Conservation (phyloP, 2,113 vertebrate genomes). For the Lipotes vexillifer region DNA sequence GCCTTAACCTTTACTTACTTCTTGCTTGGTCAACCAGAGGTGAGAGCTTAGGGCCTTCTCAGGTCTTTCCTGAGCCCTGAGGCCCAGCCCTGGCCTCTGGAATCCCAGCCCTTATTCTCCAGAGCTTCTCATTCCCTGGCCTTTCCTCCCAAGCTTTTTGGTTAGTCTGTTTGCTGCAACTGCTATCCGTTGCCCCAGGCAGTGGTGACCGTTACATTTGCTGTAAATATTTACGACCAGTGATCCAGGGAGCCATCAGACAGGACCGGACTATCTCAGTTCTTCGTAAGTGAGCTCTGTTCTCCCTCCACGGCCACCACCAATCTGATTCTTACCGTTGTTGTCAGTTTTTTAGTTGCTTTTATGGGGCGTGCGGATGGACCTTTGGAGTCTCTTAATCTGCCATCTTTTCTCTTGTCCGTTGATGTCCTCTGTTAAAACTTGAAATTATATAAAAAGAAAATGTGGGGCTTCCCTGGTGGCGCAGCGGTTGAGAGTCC, state of each 20-base stretch:
- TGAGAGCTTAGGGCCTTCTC: background rate
- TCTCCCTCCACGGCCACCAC: background rate
- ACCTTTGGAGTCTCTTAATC: too few relatives aligned
- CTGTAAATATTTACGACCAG: background rate
- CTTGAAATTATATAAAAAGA: background rate
- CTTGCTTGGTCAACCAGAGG: background rate
- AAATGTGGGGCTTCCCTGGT: background rate
- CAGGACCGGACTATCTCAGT: fast-evolving
- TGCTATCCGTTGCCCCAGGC: background rate
- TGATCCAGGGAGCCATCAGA: background rate
- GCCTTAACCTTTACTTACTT: background rate
- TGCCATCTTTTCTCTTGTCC: background rate
- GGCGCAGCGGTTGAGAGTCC: too few relatives aligned
- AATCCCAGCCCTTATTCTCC: background rate
- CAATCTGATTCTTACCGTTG: background rate
- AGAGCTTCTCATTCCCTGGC: background rate
- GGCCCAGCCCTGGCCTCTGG: background rate
- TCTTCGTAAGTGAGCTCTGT: background rate
- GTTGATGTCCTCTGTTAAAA: background rate
- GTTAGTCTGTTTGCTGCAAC: background rate
- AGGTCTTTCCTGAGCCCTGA: background rate
- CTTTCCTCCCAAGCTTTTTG: background rate
- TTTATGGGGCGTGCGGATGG: background rate
- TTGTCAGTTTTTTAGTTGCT: background rate
- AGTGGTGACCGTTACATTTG: background rate